Base-by-base conservation (phyloP, 2,113 vertebrate genomes). In the Carassius auratus region DNA sequence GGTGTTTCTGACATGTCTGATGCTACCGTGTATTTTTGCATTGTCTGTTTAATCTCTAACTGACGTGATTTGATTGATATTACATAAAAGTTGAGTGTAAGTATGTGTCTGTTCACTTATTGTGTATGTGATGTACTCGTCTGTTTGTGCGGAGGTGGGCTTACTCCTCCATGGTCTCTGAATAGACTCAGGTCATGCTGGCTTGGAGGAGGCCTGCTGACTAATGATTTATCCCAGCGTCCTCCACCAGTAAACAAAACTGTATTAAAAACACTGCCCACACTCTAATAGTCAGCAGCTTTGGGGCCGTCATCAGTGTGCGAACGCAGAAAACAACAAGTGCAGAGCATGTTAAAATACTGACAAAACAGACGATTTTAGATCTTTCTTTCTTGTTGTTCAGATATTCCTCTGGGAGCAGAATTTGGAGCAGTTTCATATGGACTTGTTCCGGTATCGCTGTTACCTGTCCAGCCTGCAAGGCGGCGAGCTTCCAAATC, bases 361-460 rank as follows among this genome's bases (percentile, higher is more conserved):
- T 81, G n/a, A 33, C 8, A 82, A 26, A 19, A 48, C 77, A 12
- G 8, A 62, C 36, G 8, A 86, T 14, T 19, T 38, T 14, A 64
- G 7, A 50, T 77, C n/a, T 57, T 42, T 45, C 26, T 61, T 64
- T 10, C 23, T 10, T 84, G 83, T 61, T 64, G 79, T 62, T 85
- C 55, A 86, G 69, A 86, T 84, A 73, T 19, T 62, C 4, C 95
- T 97, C 84, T 97, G 96, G 96, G 96, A 99, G 91, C 97, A 98
- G 93, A 99, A 98, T 87, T 92, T 98, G 33, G 97, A 99, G 89
- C 96, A 97, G 88, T 97, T 99, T 92, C 97, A 99, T 88, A 96
- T 99, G 95, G 97, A 99, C 80, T 92, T 98, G 23, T 97, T 97
- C 86, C 94, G 96, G 5, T 95, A 96, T 90, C 96, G 96, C 87